These are phyloP conservation scores for Dromiciops gliroides DNA, from an alignment of 2,113 vertebrate genomes.

Conservation along the genomic window DNA sequence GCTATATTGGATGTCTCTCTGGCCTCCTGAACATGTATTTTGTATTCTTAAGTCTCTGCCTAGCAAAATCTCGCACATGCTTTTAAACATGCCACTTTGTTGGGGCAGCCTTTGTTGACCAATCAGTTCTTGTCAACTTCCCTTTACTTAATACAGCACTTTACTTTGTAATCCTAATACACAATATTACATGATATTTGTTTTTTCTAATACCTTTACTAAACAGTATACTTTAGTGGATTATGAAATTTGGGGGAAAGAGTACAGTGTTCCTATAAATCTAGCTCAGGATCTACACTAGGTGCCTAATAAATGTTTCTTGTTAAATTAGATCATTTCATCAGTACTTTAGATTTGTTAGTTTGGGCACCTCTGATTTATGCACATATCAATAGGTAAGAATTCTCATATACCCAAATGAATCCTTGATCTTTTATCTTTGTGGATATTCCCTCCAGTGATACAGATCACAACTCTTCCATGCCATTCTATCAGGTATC, in stretches of 20 bases:
- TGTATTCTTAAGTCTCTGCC: neutral
- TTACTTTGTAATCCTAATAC: neutral
- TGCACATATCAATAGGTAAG: neutral
- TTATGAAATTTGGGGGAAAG: neutral
- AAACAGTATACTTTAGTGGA: neutral
- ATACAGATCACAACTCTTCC: neutral
- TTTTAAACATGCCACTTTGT: no score
- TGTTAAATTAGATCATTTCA: neutral
- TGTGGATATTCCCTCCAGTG: neutral
- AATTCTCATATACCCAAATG: neutral
- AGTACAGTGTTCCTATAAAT: neutral
- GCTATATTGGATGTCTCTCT: neutral
- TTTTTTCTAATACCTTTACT: neutral
- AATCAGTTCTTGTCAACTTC: neutral
- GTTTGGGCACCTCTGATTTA: neutral
- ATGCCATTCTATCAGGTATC: neutral
- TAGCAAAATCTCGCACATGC: neutral
- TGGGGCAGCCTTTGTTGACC: no score
- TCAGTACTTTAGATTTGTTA: neutral
- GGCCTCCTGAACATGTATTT: neutral
- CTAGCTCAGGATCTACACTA: neutral
- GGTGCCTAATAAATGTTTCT: neutral
- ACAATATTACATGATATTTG: neutral
- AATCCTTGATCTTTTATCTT: neutral
- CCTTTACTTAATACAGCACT: neutral